Conservation (phyloP, 2,113 vertebrate species). For the Verasper variegatus region DNA sequence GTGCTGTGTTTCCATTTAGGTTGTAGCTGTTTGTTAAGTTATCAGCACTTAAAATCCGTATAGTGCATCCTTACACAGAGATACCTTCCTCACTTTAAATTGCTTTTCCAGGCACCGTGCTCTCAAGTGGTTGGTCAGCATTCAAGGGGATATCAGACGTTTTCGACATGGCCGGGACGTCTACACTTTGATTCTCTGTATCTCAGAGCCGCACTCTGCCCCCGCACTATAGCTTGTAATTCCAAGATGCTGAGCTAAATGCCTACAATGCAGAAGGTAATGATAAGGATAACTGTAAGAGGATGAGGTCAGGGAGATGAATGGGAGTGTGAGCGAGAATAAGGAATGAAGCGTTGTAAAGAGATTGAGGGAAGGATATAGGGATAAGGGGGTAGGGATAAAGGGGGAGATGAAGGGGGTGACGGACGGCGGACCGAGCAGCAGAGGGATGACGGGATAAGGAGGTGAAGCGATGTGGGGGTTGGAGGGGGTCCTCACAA, state of each 20-base stretch:
- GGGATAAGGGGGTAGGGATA: conserved; percentile 57
- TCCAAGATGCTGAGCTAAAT: conserved; percentile 66
- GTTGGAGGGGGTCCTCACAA: conserved; percentile 47
- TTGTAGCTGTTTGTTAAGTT: conserved; percentile 19
- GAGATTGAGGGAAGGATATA: conserved; percentile 55
- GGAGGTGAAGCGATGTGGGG: conserved; percentile 42
- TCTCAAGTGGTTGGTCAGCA: conserved; percentile 19
- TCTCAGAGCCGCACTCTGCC: conserved; percentile 42
- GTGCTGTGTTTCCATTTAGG: conserved; percentile 5
- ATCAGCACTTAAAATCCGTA: conserved; percentile 8
- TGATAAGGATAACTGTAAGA: conserved; percentile 74
- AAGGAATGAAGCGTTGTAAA: conserved; percentile 47
- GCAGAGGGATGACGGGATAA: conserved; percentile 63
- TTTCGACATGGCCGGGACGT: conserved; percentile 15
- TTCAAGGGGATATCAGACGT: conserved; percentile 27
- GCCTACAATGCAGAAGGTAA: conserved; percentile 68
- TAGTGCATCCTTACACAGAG: neutral
- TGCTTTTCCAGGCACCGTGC: conserved; percentile 9
- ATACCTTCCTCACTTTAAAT: conserved; percentile 11
- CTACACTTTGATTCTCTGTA: conserved; percentile 51
- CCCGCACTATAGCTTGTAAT: conserved; percentile 58
- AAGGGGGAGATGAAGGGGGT: conserved; percentile 44
- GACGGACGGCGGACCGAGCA: conserved; percentile 40
- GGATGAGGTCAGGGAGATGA: conserved; percentile 72
- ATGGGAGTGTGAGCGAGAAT: conserved; percentile 50